Evolutionary conservation across 2,888 invertebrate genomes (phyloP).

Genomic region (Germaria angustata): DNA sequence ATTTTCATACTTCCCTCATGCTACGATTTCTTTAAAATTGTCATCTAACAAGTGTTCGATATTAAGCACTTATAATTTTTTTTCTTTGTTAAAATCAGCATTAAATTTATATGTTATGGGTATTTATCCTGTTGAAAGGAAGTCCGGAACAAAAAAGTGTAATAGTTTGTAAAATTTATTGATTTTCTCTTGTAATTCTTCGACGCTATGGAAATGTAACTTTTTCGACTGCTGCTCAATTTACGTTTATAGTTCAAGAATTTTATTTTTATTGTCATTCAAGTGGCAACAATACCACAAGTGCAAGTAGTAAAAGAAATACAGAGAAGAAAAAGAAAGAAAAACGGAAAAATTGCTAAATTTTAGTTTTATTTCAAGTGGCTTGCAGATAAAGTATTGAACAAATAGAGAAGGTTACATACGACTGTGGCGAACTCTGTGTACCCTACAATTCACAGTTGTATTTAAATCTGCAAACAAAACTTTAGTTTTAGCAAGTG

Average conservation of each 20-base stretch:
- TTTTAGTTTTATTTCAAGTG: constrained; percentile 10
- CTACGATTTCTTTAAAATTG: no score
- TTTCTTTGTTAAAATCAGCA: background rate
- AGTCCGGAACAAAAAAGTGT: background rate
- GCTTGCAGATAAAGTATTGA: background rate
- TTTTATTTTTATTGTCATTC: background rate
- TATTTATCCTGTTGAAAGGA: background rate
- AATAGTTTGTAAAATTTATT: constrained; percentile 32
- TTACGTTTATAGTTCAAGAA: background rate
- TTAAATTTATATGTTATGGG: background rate
- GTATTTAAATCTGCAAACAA: no score
- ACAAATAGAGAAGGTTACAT: background rate
- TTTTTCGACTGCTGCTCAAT: constrained; percentile 10
- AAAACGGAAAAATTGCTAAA: background rate
- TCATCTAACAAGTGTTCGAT: background rate
- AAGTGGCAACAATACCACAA: background rate
- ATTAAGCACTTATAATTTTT: no score
- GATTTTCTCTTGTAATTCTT: constrained; percentile 37
- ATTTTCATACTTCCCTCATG: no score
- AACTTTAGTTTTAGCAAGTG: no score
- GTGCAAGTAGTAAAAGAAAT: background rate
- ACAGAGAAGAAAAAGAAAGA: no score
- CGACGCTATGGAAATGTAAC: background rate
- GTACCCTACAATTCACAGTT: no score
- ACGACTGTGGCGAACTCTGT: background rate